These are phyloP conservation scores for Drosophila robusta DNA, from an alignment of 2,888 invertebrate genomes.

Conservation along the genomic window DNA sequence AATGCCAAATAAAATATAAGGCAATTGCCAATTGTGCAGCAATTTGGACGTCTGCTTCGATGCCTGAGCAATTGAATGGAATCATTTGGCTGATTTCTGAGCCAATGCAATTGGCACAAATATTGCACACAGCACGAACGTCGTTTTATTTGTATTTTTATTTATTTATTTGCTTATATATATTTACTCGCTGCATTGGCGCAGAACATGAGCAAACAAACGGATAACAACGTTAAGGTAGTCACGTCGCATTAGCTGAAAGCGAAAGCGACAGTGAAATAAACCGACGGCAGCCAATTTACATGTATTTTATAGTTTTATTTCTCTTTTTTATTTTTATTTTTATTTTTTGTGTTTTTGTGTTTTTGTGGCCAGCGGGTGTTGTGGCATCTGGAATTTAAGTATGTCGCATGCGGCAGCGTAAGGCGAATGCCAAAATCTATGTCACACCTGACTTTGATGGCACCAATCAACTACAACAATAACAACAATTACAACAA, in stretches of 20 bases:
- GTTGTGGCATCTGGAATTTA: slow-evolving; percentile 39
- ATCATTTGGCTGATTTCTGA: background rate
- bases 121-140: slow-evolving; percentile 46
- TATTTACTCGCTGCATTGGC: slow-evolving; percentile 42
- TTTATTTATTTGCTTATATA: slow-evolving; percentile 35
- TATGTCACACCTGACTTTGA: slow-evolving; percentile 70
- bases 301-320: slow-evolving; percentile 61
- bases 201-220: slow-evolving; percentile 61
- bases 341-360: too few species aligned
- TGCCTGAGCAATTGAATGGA: slow-evolving; percentile 24
- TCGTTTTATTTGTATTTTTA: slow-evolving; percentile 22
- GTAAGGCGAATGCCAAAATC: slow-evolving; percentile 68
- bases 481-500: slow-evolving; percentile 20
- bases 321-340: slow-evolving; percentile 7
- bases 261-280: slow-evolving; percentile 66
- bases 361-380: slow-evolving; percentile 15
- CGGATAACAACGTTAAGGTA: slow-evolving; percentile 50
- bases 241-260: slow-evolving; percentile 69
- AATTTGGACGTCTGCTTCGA: slow-evolving; percentile 42
- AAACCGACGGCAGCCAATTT: slow-evolving; percentile 51
- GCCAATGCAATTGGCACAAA: slow-evolving; percentile 50
- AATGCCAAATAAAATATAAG: slow-evolving; percentile 20
- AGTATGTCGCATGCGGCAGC: slow-evolving; percentile 55
- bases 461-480: slow-evolving; percentile 55
- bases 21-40: slow-evolving; percentile 15